Evolutionary conservation across 2,888 invertebrate genomes (phyloP).

Genomic region (Hartigia nigra): DNA sequence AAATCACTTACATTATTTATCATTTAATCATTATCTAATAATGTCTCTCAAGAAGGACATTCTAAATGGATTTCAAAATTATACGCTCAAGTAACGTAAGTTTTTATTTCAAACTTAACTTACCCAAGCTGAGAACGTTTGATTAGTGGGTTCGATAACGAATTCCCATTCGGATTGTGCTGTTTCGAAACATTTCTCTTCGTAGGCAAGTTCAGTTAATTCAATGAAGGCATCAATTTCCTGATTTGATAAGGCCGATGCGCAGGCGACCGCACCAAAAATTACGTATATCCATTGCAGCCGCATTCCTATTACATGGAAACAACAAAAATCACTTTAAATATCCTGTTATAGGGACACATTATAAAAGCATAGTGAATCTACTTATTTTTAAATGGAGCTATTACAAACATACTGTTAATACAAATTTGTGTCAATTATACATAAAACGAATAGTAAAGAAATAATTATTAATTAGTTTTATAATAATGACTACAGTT

Average conservation of each 20-base stretch:
- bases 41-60: not conserved
- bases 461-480: not conserved
- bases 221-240: slow-evolving; percentile 35
- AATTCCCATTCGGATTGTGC: slow-evolving; percentile 52
- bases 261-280: slow-evolving; percentile 27
- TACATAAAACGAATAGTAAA: not conserved
- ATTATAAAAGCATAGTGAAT: not conserved
- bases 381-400: not conserved
- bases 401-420: not conserved
- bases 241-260: slow-evolving; percentile 24
- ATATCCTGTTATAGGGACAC: not conserved
- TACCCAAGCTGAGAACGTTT: slow-evolving; percentile 49
- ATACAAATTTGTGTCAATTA: no score
- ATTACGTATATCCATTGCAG: slow-evolving; percentile 33
- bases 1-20: not conserved
- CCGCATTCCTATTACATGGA: slow-evolving; percentile 33
- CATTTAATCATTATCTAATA: not conserved
- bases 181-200: slow-evolving; percentile 47
- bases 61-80: not conserved
- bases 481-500: not conserved
- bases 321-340: slow-evolving; percentile 5
- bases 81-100: not conserved
- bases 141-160: slow-evolving; percentile 41
- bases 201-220: slow-evolving; percentile 50
- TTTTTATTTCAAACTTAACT: slow-evolving; percentile 3